A percentile compares a stretch with the other conserved stretches of the same genome.
phyloP scores from a whole-genome alignment of 2,888 invertebrate genomes.

The Epirrhoe alternata region DNA sequence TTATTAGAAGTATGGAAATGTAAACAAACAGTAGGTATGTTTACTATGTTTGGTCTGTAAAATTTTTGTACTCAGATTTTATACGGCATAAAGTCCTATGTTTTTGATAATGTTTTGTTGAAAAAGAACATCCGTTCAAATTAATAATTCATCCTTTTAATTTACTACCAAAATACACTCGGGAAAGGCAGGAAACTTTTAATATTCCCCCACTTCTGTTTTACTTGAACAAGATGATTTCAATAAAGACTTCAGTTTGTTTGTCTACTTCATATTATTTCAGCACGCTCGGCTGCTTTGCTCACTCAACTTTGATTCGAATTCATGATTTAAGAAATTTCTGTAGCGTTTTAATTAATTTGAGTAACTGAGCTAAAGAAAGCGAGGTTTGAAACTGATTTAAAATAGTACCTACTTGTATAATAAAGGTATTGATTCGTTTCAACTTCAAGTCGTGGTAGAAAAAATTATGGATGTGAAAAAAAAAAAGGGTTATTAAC shows the following conservation, averaged over 20 bases:
- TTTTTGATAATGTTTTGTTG: background rate
- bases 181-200: conserved; percentile 48
- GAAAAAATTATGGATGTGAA: no score
- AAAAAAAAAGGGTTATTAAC: no score
- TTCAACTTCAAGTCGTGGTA: background rate
- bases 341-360: conserved; percentile 44
- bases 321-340: conserved; percentile 45
- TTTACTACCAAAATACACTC: conserved; percentile 22
- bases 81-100: background rate
- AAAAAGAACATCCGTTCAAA: conserved; percentile 6
- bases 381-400: conserved; percentile 18
- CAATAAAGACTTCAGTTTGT: conserved; percentile 55
- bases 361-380: conserved; percentile 30
- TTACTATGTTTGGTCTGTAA: background rate
- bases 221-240: conserved; percentile 61
- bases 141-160: conserved; percentile 24
- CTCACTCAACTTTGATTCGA: conserved; percentile 48
- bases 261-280: conserved; percentile 57
- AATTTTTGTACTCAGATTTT: background rate
- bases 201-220: conserved; percentile 55
- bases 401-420: conserved; percentile 1
- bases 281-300: conserved; percentile 47
- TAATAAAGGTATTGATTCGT: background rate
- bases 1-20: conserved; percentile 5
- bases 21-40: background rate